Evolutionary conservation across 2,113 vertebrate genomes (phyloP), one percentile per base, ranked within the genome.

Genomic region (Ochotona curzoniae): DNA sequence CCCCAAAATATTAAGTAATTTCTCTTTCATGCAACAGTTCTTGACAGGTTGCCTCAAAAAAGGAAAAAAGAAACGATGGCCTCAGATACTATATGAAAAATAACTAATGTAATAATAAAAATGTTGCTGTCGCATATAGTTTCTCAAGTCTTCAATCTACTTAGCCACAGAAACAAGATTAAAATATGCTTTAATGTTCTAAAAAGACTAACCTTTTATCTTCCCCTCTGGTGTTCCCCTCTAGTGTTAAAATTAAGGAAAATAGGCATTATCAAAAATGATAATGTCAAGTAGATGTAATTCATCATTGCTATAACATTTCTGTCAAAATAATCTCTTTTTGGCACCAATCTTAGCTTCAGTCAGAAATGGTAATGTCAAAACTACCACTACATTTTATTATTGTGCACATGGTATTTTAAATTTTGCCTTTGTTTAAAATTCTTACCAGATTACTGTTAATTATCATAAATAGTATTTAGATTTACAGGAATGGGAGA

Each of bases 211-310:
- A 94, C 89, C 75, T 97, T 93, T 96, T 85, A 87, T 89, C 87
- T 94, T 84, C 86, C 44, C 83, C 76, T 63, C 91, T n/a, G 61
- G 79, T 66, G 70, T 93, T 92, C 86, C 44, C 83, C 76, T 63
- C 91, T n/a, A 66, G 79, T 66, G 70, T 93, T 92, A 44, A 96
- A 96, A 97, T 96, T 94, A 91, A 94, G 89, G 28, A 30, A 93
- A 66, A 92, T 69, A 80, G 47, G 67, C 69, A 87, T 79, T 83
- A 87, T 92, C 89, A 93, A 38, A 93, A 96, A 90, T 84, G 74
- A 96, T 93, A 96, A 96, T 96, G 95, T 96, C 94, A 94, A 89
- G 67, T 69, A 93, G 92, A 84, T 84, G 18, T n/a, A 83, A 96
- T 93, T 57, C 47, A 94, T 96, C 93, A 95, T 91, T 91, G n/a